Percentiles rank a stretch among this genome's conserved stretches.
phyloP scores from a whole-genome alignment of 2,888 invertebrate species.

The Timema podura region DNA sequence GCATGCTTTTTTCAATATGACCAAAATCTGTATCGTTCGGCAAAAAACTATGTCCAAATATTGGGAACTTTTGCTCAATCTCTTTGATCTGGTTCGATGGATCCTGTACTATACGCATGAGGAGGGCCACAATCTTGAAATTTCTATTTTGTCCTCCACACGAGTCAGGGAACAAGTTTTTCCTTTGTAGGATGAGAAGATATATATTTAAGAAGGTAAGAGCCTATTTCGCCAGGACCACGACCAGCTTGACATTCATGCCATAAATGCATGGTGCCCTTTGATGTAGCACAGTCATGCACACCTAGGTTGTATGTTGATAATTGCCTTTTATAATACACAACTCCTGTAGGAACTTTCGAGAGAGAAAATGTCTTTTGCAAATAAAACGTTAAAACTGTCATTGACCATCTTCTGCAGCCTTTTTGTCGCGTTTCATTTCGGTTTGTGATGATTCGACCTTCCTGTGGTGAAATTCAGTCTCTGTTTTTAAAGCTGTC shows the following conservation, averaged over 20 bases:
- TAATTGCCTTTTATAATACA: slow-evolving; percentile 6
- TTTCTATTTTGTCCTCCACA: background rate
- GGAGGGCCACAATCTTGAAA: background rate
- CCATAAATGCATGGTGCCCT: slow-evolving; percentile 10
- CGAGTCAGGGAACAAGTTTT: slow-evolving; percentile 7
- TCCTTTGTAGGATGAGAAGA: slow-evolving; percentile 1
- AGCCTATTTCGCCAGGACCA: slow-evolving; percentile 6
- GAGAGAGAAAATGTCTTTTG: background rate
- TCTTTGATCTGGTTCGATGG: too few relatives aligned
- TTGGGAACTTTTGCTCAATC: too few relatives aligned
- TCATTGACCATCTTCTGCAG: slow-evolving; percentile 8
- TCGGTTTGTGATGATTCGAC: background rate
- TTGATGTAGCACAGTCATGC: slow-evolving; percentile 11
- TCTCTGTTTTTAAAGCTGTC: too few relatives aligned
- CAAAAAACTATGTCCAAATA: too few relatives aligned
- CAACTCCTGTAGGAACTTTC: slow-evolving; percentile 9
- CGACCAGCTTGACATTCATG: slow-evolving; percentile 1
- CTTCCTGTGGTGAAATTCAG: too few relatives aligned
- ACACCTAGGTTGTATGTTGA: slow-evolving; percentile 1
- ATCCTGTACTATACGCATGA: slow-evolving; percentile 3
- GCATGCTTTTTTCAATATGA: too few relatives aligned
- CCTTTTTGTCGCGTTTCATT: slow-evolving; percentile 5
- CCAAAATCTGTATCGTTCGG: too few relatives aligned
- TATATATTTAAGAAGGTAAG: slow-evolving; percentile 9
- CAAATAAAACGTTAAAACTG: background rate